Percentiles rank a stretch among this genome's conserved stretches.
Conservation (phyloP, 2,797 vertebrate genomes). For the Macropodus opercularis region DNA sequence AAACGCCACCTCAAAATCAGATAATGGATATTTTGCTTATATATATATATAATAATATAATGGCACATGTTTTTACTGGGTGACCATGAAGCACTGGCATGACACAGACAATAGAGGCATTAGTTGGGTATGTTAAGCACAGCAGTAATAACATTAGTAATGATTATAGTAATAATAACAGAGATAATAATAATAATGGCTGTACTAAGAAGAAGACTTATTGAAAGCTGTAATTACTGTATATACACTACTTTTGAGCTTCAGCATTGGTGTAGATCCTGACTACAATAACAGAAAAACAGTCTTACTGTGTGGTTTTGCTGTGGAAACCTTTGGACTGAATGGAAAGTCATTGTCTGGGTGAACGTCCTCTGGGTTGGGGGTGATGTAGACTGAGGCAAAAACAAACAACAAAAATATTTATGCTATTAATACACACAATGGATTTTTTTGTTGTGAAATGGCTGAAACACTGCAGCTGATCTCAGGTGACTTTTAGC, state of each 20-base stretch:
- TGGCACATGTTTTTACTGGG: background rate
- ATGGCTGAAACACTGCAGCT: background rate
- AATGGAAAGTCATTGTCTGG: conserved; percentile 3
- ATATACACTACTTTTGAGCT: background rate
- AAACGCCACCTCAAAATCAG: background rate
- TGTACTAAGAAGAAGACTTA: too few relatives aligned
- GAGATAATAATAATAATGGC: background rate
- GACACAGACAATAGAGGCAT: too few relatives aligned
- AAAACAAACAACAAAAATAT: conserved; percentile 9
- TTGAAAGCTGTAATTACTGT: background rate
- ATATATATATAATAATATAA: too few relatives aligned
- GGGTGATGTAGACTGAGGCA: conserved; percentile 26
- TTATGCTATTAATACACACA: background rate
- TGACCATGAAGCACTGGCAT: background rate
- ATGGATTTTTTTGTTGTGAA: background rate
- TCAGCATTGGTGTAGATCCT: background rate
- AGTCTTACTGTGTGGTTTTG: conserved; percentile 63
- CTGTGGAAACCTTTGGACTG: conserved; percentile 60
- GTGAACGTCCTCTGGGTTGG: conserved; percentile 37
- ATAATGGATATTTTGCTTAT: conserved; percentile 19
- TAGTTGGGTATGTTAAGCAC: too few relatives aligned
- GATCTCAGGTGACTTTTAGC: background rate
- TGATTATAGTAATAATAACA: background rate
- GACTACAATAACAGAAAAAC: background rate
- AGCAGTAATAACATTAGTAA: background rate